A percentile compares a stretch with the other conserved stretches of the same genome.
Evolutionary conservation across 1,140 invertebrate genomes (phyloP).

Genomic region (Drosophila orena): DNA sequence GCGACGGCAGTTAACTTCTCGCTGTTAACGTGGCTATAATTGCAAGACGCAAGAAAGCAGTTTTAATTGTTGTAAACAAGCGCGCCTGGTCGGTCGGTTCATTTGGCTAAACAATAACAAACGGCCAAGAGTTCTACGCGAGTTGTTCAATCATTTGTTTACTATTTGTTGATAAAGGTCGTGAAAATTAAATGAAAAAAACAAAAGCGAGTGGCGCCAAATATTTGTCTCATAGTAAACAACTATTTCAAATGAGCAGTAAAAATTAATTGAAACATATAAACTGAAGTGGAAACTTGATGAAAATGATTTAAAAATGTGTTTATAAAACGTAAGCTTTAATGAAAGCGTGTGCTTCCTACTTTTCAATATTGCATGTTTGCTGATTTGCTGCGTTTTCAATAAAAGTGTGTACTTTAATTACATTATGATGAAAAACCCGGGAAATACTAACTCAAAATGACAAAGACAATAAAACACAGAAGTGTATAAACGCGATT

Average conservation of each 20-base stretch:
- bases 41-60: conserved; percentile 54
- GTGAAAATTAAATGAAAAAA: conserved; percentile 17
- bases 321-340: not conserved
- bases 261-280: conserved; percentile 10
- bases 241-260: not conserved
- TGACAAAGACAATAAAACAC: not conserved
- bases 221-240: not conserved
- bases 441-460: not conserved
- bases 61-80: conserved; percentile 79
- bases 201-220: conserved; percentile 3
- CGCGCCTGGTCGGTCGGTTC: conserved; percentile 71
- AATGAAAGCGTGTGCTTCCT: conserved; percentile 37
- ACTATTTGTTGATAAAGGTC: conserved; percentile 54
- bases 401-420: not conserved
- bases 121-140: conserved; percentile 17
- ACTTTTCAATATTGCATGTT: conserved; percentile 55
- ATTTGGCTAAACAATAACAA: conserved; percentile 28
- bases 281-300: not conserved
- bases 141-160: conserved; percentile 23
- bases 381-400: not conserved
- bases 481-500: no score
- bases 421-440: not conserved
- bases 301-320: not conserved
- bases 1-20: conserved; percentile 50
- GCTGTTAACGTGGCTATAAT: conserved; percentile 76